Percentiles rank a stretch among this genome's conserved stretches.
Conservation (phyloP, 2,113 vertebrate genomes). For the Melozone crissalis region DNA sequence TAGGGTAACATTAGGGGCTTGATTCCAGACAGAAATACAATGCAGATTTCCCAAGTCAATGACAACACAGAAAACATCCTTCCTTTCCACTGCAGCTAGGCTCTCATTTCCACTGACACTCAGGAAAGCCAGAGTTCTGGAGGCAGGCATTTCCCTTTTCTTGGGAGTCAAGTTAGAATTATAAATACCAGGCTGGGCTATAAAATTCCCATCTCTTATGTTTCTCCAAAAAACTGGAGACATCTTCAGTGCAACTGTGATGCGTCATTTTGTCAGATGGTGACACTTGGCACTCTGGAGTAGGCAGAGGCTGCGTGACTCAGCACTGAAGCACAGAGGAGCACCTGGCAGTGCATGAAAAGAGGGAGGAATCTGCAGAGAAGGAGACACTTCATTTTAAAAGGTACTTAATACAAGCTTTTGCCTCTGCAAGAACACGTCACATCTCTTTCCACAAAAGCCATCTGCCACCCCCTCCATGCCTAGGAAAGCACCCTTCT, state of each 20-base stretch:
- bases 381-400: neutral
- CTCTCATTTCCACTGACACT: neutral
- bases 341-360: neutral
- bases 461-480: neutral
- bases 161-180: neutral
- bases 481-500: neutral
- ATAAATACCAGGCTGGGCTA: neutral
- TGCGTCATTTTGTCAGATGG: conserved; percentile 29
- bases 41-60: neutral
- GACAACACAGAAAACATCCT: neutral
- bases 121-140: neutral
- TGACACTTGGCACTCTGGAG: neutral
- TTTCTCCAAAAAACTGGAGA: neutral
- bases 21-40: neutral
- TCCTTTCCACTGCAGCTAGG: neutral
- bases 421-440: neutral
- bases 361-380: neutral
- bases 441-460: neutral
- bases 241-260: neutral
- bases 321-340: conserved; percentile 1
- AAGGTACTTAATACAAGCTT: conserved; percentile 4
- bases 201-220: neutral
- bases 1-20: neutral
- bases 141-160: neutral
- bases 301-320: neutral